phyloP scores from a whole-genome alignment of 2,888 invertebrate species.

The Dryococelus australis region DNA sequence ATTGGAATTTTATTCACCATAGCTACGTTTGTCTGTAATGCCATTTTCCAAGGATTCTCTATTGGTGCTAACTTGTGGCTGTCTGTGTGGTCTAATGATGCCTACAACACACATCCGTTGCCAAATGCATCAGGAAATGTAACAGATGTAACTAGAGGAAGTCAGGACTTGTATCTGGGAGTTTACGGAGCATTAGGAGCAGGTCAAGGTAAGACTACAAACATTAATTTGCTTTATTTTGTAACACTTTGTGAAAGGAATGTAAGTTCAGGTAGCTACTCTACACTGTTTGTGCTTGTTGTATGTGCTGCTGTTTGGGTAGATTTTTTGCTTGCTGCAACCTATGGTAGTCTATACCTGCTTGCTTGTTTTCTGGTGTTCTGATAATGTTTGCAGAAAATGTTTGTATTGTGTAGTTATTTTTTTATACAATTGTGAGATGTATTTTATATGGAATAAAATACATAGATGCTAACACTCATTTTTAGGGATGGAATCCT shows the following conservation, averaged over 20 bases:
- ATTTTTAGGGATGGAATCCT: too few species aligned
- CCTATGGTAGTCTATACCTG: not conserved
- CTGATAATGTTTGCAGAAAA: too few species aligned
- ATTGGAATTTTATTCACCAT: conserved; percentile 79
- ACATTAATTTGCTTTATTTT: not conserved
- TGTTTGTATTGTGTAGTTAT: too few species aligned
- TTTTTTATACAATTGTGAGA: too few species aligned
- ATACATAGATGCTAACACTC: too few species aligned
- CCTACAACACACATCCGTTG: conserved; percentile 57
- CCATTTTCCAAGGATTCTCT: conserved; percentile 83
- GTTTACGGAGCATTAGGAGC: conserved; percentile 90
- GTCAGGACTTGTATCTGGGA: conserved; percentile 81
- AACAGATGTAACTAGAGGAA: conserved; percentile 54
- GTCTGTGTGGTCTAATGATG: conserved; percentile 80
- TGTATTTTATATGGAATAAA: too few species aligned
- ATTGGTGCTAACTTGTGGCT: conserved; percentile 90
- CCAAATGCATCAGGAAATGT: conserved; percentile 58
- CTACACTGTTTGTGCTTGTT: not conserved
- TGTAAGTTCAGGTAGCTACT: not conserved
- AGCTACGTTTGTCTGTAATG: conserved; percentile 79
- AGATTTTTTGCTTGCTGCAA: not conserved
- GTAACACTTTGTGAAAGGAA: not conserved
- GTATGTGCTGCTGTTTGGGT: not conserved
- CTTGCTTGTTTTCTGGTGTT: too few species aligned
- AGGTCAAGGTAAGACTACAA: conserved; percentile 67